Evolutionary conservation across 2,888 invertebrate species (phyloP).

Genomic region (Perithous albicinctus): DNA sequence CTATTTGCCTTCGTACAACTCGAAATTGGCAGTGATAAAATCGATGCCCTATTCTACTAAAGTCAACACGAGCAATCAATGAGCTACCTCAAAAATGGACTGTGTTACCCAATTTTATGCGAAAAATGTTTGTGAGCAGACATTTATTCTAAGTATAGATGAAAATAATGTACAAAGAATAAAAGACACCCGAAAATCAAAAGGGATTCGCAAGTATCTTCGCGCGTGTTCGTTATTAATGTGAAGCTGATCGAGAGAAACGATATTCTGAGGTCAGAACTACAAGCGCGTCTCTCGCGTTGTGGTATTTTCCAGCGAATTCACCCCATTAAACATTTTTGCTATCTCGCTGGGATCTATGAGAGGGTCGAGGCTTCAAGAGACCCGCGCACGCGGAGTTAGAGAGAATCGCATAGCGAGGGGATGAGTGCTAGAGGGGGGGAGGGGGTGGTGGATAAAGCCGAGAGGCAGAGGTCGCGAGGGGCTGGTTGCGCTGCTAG

Average conservation of each 20-base stretch:
- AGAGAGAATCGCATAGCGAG: constrained; percentile 53
- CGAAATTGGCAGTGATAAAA: too few relatives aligned
- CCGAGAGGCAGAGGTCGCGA: constrained; percentile 64
- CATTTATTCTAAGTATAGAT: not conserved
- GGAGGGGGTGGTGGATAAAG: constrained; percentile 62
- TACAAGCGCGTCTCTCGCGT: constrained; percentile 68
- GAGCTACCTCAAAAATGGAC: too few relatives aligned
- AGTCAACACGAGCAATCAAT: too few relatives aligned
- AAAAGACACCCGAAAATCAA: constrained; percentile 52
- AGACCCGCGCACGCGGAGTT: constrained; percentile 58
- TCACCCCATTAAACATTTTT: constrained; percentile 84
- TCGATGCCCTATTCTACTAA: too few relatives aligned
- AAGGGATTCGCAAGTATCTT: constrained; percentile 55
- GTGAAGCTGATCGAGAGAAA: constrained; percentile 80
- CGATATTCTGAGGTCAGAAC: constrained; percentile 77
- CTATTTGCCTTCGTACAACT: not conserved
- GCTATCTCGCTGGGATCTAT: constrained; percentile 81
- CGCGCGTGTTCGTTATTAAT: constrained; percentile 77
- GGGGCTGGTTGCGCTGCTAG: constrained; percentile 76
- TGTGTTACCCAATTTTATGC: too few relatives aligned
- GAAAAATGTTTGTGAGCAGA: too few relatives aligned
- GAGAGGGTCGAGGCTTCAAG: constrained; percentile 70
- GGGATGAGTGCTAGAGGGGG: constrained; percentile 59
- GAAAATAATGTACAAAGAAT: not conserved
- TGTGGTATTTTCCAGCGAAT: constrained; percentile 83